Evolutionary conservation across 2,888 invertebrate genomes (phyloP).

Genomic region (Aporophyla lueneburgensis): DNA sequence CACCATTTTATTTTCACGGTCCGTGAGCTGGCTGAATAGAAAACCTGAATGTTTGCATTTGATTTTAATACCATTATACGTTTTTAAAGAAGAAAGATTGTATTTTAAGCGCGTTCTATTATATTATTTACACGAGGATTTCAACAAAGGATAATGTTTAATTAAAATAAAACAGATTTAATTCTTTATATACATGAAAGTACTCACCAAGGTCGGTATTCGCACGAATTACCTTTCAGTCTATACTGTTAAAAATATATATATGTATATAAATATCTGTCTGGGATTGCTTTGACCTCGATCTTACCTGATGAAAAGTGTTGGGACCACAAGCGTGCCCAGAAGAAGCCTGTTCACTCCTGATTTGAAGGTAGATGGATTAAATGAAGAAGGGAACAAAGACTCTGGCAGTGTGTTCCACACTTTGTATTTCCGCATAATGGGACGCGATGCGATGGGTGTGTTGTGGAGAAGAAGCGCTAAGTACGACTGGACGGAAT

Average conservation of each 20-base stretch:
- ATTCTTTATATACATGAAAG: not conserved
- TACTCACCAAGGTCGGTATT: not conserved
- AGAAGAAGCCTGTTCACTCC: too few species aligned
- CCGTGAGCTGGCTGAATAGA: slow-evolving; percentile 42
- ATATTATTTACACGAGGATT: slow-evolving; percentile 26
- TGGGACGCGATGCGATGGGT: too few species aligned
- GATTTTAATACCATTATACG: slow-evolving; percentile 54
- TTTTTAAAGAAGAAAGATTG: slow-evolving; percentile 47
- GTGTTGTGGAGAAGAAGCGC: too few species aligned
- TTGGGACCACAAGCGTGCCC: too few species aligned
- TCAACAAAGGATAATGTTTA: slow-evolving; percentile 13
- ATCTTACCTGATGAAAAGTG: too few species aligned
- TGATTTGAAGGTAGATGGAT: too few species aligned
- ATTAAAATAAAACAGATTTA: not conserved
- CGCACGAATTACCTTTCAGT: not conserved
- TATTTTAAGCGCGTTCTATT: slow-evolving; percentile 29
- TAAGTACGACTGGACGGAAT: too few species aligned
- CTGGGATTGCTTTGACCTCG: too few species aligned
- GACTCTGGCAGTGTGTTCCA: too few species aligned
- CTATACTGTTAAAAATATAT: not conserved
- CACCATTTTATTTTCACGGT: slow-evolving; percentile 50
- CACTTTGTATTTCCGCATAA: too few species aligned
- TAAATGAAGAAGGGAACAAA: too few species aligned
- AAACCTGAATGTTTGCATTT: slow-evolving; percentile 50
- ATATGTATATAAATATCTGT: too few species aligned